Evolutionary conservation across 2,797 vertebrate species (phyloP), one percentile per base, ranked within the genome.

Genomic region (Acrossocheilus fasciatus): DNA sequence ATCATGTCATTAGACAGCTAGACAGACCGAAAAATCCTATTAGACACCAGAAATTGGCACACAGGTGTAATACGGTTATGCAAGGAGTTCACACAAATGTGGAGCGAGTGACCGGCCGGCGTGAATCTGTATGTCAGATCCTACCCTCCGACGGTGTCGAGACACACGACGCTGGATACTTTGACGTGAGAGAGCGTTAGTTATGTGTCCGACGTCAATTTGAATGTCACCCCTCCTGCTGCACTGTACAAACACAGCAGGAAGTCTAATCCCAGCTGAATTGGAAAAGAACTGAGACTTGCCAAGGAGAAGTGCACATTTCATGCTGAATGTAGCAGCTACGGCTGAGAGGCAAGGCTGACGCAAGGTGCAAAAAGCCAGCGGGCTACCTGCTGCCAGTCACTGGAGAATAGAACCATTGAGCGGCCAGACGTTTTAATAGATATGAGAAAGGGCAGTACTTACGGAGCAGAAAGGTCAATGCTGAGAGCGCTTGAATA

Each of bases 381-480:
- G 81, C 41, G 20, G 68, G 66, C 54, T 73, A 82, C 74, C 54
- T 50, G 70, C 82, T 70, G 87, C 84, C 88, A 75, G 83, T 89
- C 89, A 86, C 66, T 23, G 64, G 69, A 87, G 86, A 80, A 72
- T 88, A 86, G 73, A 70, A 57, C 73, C 57, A 82, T 83, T 62
- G 73, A 43, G 68, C 76, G 76, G 73, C 50, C 83, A 82, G 81
- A 83, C 85, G 30, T 90, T 89, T 83, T 89, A 92, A 90, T 87
- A 83, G 89, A 90, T 87, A 84, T 89, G 89, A 87, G 69, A 88
- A 88, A 91, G 91, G 91, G 89, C 83, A 85, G 84, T 88, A 86
- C 86, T 84, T 89, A 88, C 75, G 43, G 86, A 90, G 76, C 83
- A 72, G 86, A 92, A 92, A 92, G 90, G 91, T 92, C 91, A 91